phyloP scores from a whole-genome alignment of 2,888 invertebrate species.

The Rotaria macrura region DNA sequence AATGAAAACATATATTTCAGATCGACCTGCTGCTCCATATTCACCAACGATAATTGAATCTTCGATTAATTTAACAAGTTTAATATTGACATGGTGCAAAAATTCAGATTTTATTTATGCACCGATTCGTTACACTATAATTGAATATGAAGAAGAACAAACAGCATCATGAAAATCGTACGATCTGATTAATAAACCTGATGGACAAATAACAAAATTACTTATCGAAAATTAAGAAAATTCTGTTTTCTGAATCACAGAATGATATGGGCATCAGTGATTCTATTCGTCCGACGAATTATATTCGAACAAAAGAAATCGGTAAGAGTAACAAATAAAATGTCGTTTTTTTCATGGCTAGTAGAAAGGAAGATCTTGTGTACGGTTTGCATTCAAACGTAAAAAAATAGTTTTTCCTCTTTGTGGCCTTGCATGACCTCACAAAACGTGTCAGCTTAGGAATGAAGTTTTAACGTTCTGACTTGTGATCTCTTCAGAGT shows the following conservation, averaged over 20 bases:
- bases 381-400: too few species aligned
- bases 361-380: too few species aligned
- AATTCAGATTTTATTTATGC: slow-evolving; percentile 70
- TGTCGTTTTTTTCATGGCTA: too few species aligned
- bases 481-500: too few species aligned
- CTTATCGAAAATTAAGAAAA: not conserved
- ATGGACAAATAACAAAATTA: not conserved
- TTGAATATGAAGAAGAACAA: slow-evolving; percentile 55
- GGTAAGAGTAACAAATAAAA: not conserved
- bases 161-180: not conserved
- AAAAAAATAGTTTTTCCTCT: too few species aligned
- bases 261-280: slow-evolving; percentile 88
- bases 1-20: slow-evolving; percentile 45
- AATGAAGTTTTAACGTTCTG: too few species aligned
- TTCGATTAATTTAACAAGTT: slow-evolving; percentile 76
- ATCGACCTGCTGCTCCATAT: slow-evolving; percentile 75
- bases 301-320: slow-evolving; percentile 40
- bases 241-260: slow-evolving; percentile 57
- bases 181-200: not conserved
- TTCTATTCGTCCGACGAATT: slow-evolving; percentile 76
- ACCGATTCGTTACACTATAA: slow-evolving; percentile 78
- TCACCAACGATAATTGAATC: slow-evolving; percentile 74
- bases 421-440: too few species aligned
- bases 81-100: slow-evolving; percentile 94
- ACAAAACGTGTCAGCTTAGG: too few species aligned